Percentiles rank a stretch among this genome's conserved stretches.
Conservation (phyloP, 2,797 vertebrate genomes). For the Aldrovandia affinis region DNA sequence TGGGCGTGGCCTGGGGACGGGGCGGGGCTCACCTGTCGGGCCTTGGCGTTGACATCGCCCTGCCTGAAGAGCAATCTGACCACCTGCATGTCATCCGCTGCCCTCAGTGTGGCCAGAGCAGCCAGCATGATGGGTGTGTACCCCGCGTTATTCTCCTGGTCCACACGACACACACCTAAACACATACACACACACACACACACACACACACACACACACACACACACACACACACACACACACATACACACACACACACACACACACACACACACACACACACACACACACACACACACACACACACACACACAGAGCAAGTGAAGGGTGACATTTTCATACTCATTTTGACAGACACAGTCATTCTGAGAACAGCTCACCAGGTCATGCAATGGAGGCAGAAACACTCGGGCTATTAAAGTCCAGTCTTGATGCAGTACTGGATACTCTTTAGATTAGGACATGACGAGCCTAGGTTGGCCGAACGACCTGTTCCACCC, state of each 20-base stretch:
- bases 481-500: too few species aligned
- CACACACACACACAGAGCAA: not conserved
- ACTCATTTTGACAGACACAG: not conserved
- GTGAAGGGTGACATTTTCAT: not conserved
- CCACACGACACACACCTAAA: conserved; percentile 82
- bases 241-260: not conserved
- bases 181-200: conserved; percentile 12
- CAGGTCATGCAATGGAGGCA: too few species aligned
- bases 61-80: conserved; percentile 85
- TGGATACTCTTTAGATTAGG: too few species aligned
- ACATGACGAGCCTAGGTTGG: too few species aligned
- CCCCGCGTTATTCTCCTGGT: conserved; percentile 92
- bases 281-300: not conserved
- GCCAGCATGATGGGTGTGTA: conserved; percentile 96
- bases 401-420: too few species aligned
- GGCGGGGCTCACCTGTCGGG: conserved; percentile 81
- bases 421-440: too few species aligned
- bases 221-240: not conserved
- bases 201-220: not conserved
- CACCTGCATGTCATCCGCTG: conserved; percentile 83
- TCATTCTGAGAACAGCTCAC: too few species aligned
- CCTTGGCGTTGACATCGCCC: conserved; percentile 90
- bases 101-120: conserved; percentile 84
- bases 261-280: too few species aligned
- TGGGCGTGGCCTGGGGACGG: too few species aligned